A percentile compares a stretch with the other conserved stretches of the same genome.
Conservation (phyloP, 2,888 invertebrate species). For the Parelbella ahira region DNA sequence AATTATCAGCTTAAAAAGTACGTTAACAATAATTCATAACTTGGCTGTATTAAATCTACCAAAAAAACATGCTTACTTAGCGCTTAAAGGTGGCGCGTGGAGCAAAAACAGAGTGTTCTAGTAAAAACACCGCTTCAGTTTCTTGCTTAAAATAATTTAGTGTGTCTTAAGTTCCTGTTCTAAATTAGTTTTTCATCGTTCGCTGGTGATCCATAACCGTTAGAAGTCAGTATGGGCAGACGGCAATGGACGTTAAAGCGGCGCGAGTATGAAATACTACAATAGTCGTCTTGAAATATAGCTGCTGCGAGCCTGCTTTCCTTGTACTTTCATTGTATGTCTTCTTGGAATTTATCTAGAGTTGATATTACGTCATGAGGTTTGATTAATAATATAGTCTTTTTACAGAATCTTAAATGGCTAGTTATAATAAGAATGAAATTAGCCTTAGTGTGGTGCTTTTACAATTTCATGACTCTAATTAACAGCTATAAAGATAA, state of each 20-base stretch:
- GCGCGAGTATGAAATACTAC: slow-evolving; percentile 32
- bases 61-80: slow-evolving; percentile 11
- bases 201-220: slow-evolving; percentile 23
- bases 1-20: no score
- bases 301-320: slow-evolving; percentile 31
- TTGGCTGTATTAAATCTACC: slow-evolving; percentile 15
- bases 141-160: slow-evolving; percentile 25
- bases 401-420: no score
- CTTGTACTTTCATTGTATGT: slow-evolving; percentile 32
- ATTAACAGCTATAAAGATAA: no score
- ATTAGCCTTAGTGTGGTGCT: no score
- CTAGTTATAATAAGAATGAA: no score
- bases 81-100: slow-evolving; percentile 3
- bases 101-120: slow-evolving; percentile 6
- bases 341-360: slow-evolving; percentile 25
- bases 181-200: slow-evolving; percentile 27
- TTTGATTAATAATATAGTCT: no score
- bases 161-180: slow-evolving; percentile 22
- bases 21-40: slow-evolving; percentile 14
- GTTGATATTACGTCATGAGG: slow-evolving; percentile 21
- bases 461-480: no score
- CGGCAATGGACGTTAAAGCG: slow-evolving; percentile 30
- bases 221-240: slow-evolving; percentile 16
- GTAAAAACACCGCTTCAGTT: slow-evolving; percentile 14
- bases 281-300: slow-evolving; percentile 34